Evolutionary conservation across 2,797 vertebrate species (phyloP), one percentile per base, ranked within the genome.

Genomic region (Selene dorsalis): DNA sequence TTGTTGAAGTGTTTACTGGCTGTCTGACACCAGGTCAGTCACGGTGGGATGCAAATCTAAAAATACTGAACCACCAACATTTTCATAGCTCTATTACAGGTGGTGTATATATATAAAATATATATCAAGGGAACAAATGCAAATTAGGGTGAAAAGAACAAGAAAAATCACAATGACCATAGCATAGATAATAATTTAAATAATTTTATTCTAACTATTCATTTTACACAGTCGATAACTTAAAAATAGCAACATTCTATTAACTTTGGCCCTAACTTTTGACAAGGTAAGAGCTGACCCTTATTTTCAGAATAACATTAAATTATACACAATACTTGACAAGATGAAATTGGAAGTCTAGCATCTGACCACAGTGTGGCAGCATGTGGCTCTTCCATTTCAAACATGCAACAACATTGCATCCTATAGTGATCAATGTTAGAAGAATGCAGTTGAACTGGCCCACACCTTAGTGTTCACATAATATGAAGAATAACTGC

Each of bases 281-380:
- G 24, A 24, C 41, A 48, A 39, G 22, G 28, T 20, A 35, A 47
- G 8, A 62, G 9, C 17, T 62, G 38, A 20, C 26, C 16, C 60
- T 63, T 14, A 12, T 53, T n/a, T 35, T 52, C 4, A 4, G 6
- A 18, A 18, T 26, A 5, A 47, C 17, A 41, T 41, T n/a, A 64
- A 20, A 71, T 35, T 20, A 35, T 35, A 48, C 17, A 30, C 22
- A 72, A 0, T 48, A 6, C 12, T 56, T 53, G 0, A 38, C 8
- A 11, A 50, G 30, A 55, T 26, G 14, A 64, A 62, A 50, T 10
- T 43, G 50, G 9, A 76, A 26, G 18, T 75, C 3, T 17, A 39
- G 2, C 38, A 69, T 78, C 73, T 81, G 73, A 53, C 86, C 87
- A 76, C 78, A 57, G 50, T 1, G 70, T 65, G 83, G 86, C 83